phyloP scores from a whole-genome alignment of 1,140 invertebrate genomes.

The Odontomachus brunneus region DNA sequence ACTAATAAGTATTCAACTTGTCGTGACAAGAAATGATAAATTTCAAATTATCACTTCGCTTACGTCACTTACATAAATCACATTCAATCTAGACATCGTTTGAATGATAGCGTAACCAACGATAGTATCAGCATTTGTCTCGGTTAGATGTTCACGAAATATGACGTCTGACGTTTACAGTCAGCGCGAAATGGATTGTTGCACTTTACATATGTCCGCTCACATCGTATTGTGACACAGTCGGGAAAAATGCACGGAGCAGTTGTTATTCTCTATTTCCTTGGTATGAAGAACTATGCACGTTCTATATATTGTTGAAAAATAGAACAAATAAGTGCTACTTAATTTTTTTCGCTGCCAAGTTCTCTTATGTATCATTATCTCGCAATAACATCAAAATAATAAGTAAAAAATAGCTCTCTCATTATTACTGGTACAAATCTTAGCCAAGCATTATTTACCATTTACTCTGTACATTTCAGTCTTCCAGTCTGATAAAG shows the following conservation, averaged over 20 bases:
- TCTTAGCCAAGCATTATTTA: background rate
- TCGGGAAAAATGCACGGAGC: conserved; percentile 53
- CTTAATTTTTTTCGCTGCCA: background rate
- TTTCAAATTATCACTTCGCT: conserved; percentile 38
- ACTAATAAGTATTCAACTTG: background rate
- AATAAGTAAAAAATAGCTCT: background rate
- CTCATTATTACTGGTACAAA: background rate
- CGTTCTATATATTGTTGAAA: background rate
- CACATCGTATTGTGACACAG: conserved; percentile 14
- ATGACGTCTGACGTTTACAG: conserved; percentile 42
- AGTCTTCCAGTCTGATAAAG: background rate
- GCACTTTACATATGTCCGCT: conserved; percentile 40
- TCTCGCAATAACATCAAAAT: conserved; percentile 14
- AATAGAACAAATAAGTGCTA: conserved; percentile 1
- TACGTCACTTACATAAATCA: conserved; percentile 37
- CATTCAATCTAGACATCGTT: conserved; percentile 19
- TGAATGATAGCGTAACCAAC: conserved; percentile 12
- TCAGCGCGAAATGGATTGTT: conserved; percentile 21
- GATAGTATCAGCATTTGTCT: conserved; percentile 11
- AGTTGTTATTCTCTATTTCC: conserved; percentile 53
- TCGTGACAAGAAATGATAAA: conserved; percentile 4
- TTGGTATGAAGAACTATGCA: conserved; percentile 52
- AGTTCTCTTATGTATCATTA: background rate
- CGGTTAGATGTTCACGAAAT: conserved; percentile 21
- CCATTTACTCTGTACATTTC: background rate